Conservation (phyloP, 1,140 invertebrate species). For the Nasonia giraulti region DNA sequence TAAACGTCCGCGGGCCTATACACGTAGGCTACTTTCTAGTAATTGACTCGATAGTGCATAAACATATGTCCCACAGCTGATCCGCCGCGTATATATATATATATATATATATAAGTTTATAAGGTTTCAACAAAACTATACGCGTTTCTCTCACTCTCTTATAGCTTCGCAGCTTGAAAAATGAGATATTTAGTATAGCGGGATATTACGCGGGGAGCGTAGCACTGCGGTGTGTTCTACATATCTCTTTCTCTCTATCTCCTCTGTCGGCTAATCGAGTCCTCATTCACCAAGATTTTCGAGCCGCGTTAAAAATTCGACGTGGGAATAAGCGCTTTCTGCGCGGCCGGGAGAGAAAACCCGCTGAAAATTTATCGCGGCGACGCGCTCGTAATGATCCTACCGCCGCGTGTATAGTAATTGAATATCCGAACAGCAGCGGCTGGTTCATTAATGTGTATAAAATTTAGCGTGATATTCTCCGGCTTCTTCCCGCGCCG, state of each 20-base stretch:
- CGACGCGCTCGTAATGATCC: not conserved
- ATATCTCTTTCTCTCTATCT: not conserved
- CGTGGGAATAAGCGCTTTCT: constrained; percentile 5
- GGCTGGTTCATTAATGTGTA: not conserved
- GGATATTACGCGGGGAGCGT: not conserved
- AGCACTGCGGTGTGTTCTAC: not conserved
- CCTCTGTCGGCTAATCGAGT: not conserved
- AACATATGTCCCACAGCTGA: not conserved
- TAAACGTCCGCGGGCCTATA: not conserved
- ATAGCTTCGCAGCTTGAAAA: not conserved
- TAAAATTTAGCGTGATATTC: not conserved
- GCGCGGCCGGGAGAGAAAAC: not conserved
- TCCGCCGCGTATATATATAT: too few relatives aligned
- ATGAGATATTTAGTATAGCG: not conserved
- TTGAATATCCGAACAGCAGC: not conserved
- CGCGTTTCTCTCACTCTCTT: not conserved
- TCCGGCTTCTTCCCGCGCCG: not conserved
- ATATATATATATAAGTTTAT: too few relatives aligned
- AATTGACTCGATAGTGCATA: too few relatives aligned
- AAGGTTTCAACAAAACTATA: too few relatives aligned
- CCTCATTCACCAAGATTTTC: not conserved
- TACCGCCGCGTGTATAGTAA: not conserved
- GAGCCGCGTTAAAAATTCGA: constrained; percentile 6
- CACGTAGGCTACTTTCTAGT: constrained; percentile 8
- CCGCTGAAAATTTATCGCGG: not conserved